Conservation (phyloP, 2,888 invertebrate species). For the Thysanoteuthis rhombus region DNA sequence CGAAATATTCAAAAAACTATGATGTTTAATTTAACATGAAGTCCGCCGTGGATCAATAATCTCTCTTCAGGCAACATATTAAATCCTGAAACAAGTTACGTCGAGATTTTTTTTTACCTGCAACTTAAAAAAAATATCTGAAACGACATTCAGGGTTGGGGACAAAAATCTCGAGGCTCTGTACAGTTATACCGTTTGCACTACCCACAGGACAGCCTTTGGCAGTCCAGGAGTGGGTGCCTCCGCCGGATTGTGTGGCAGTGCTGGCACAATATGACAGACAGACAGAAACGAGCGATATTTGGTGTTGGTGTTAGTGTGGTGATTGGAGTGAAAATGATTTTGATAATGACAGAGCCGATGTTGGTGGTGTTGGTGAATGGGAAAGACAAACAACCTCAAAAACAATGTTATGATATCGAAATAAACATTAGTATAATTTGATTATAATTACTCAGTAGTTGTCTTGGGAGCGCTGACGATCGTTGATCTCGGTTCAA, state of each 20-base stretch:
- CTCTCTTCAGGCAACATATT: neutral
- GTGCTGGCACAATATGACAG: too few species aligned
- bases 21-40: too few species aligned
- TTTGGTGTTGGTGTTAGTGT: neutral
- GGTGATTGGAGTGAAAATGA: neutral
- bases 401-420: neutral
- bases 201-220: too few species aligned
- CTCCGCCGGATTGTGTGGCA: neutral
- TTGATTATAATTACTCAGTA: neutral
- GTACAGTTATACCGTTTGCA: too few species aligned
- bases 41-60: neutral
- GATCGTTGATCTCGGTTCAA: neutral
- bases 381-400: neutral
- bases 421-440: neutral
- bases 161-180: too few species aligned
- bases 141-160: too few species aligned
- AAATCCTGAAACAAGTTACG: too few species aligned
- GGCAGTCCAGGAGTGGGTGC: neutral
- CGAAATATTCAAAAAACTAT: too few species aligned
- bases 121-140: too few species aligned
- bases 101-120: too few species aligned
- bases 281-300: neutral
- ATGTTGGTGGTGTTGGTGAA: neutral
- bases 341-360: neutral
- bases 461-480: constrained; percentile 12